These are phyloP conservation scores for Leptinotarsa juncta DNA, from an alignment of 2,888 invertebrate species.

Conservation along the genomic window DNA sequence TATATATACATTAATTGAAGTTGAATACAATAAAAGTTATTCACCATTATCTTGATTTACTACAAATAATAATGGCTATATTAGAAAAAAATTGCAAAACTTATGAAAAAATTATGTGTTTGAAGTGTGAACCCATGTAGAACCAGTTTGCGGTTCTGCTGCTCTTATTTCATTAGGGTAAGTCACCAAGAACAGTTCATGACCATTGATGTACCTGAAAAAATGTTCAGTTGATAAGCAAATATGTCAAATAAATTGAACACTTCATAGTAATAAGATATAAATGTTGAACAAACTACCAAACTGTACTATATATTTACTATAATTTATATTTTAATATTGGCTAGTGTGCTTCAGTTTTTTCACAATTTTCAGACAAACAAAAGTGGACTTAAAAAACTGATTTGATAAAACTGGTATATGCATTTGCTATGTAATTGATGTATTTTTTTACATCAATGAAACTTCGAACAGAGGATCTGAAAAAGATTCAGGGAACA, in stretches of 20 bases:
- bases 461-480: too few relatives aligned
- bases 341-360: too few relatives aligned
- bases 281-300: too few relatives aligned
- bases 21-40: conserved; percentile 1
- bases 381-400: too few relatives aligned
- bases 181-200: conserved; percentile 61
- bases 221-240: conserved; percentile 28
- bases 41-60: not conserved
- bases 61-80: not conserved
- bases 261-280: too few relatives aligned
- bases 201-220: conserved; percentile 61
- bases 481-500: too few relatives aligned
- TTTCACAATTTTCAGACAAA: too few relatives aligned
- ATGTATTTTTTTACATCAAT: too few relatives aligned
- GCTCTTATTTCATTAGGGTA: conserved; percentile 59
- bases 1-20: not conserved
- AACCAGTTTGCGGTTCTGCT: conserved; percentile 46
- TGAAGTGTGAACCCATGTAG: conserved; percentile 43
- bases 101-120: conserved; percentile 34
- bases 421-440: too few relatives aligned
- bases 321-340: too few relatives aligned
- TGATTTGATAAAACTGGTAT: too few relatives aligned
- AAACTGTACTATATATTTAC: too few relatives aligned
- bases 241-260: not conserved
- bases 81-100: conserved; percentile 5